Conservation (phyloP, 2,888 invertebrate genomes). For the Nezara viridula region DNA sequence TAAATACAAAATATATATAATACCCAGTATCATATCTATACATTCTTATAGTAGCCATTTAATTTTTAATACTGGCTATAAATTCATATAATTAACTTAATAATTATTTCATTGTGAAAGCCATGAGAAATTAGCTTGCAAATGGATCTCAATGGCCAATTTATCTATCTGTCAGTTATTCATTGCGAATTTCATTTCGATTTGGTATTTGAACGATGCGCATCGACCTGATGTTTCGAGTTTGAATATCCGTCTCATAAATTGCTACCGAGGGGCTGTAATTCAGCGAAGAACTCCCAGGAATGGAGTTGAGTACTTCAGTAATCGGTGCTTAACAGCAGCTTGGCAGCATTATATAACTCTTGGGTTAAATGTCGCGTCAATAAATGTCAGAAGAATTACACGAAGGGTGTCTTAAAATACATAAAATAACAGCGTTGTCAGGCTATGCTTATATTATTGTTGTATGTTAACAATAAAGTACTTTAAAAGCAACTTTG, state of each 20-base stretch:
- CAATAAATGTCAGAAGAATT: constrained; percentile 18
- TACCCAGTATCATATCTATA: no score
- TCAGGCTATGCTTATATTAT: background rate
- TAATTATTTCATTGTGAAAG: background rate
- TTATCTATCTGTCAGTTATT: background rate
- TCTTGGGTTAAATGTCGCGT: background rate
- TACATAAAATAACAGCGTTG: background rate
- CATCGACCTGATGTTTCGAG: background rate
- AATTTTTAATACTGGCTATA: no score
- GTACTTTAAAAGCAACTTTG: no score
- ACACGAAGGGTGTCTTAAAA: background rate
- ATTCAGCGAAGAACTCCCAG: background rate
- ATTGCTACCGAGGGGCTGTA: background rate
- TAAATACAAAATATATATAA: no score
- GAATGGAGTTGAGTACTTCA: constrained; percentile 15
- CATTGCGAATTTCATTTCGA: background rate
- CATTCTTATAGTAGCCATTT: no score
- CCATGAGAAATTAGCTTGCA: background rate
- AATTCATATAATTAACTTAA: no score
- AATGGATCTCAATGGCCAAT: no score
- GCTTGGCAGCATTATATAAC: background rate
- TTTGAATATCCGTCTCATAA: background rate
- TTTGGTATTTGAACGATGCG: constrained; percentile 2
- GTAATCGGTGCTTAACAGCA: background rate
- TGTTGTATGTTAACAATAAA: background rate